These are phyloP conservation scores for Dendrocopos noguchii DNA, from an alignment of 2,113 vertebrate genomes.

Conservation along the genomic window DNA sequence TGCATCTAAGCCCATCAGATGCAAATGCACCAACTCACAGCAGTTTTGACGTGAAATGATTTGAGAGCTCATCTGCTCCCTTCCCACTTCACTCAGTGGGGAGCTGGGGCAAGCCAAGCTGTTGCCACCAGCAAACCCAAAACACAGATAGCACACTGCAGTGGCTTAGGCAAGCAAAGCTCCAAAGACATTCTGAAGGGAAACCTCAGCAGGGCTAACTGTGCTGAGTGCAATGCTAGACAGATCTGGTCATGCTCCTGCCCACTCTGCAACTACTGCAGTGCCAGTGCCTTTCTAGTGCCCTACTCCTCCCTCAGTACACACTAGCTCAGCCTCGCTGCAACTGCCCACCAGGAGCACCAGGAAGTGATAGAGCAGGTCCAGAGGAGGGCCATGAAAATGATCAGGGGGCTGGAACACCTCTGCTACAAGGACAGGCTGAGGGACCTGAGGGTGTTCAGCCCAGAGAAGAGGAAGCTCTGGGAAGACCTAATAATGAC, in stretches of 20 bases:
- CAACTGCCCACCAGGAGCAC: not conserved
- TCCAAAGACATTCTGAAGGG: not conserved
- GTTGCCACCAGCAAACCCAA: not conserved
- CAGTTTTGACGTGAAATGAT: not conserved
- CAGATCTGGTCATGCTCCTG: not conserved
- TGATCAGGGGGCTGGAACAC: too few species aligned
- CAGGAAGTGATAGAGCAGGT: not conserved
- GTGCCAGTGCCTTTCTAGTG: not conserved
- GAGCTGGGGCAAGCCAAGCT: not conserved
- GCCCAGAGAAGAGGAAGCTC: too few species aligned
- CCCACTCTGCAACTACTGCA: not conserved
- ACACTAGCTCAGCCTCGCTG: not conserved
- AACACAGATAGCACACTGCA: not conserved
- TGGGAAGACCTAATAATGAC: too few species aligned
- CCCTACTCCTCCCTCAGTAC: fast-evolving
- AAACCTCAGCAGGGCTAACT: not conserved
- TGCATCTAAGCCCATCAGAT: not conserved
- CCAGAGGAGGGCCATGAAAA: too few species aligned
- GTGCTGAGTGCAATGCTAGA: not conserved
- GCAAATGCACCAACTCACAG: not conserved
- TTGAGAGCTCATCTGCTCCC: not conserved
- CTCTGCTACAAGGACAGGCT: too few species aligned
- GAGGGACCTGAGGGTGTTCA: too few species aligned
- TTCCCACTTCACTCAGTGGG: not conserved
- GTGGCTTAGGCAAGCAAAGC: not conserved